Base-by-base conservation (phyloP, 2,113 vertebrate species). In the Turnix velox region DNA sequence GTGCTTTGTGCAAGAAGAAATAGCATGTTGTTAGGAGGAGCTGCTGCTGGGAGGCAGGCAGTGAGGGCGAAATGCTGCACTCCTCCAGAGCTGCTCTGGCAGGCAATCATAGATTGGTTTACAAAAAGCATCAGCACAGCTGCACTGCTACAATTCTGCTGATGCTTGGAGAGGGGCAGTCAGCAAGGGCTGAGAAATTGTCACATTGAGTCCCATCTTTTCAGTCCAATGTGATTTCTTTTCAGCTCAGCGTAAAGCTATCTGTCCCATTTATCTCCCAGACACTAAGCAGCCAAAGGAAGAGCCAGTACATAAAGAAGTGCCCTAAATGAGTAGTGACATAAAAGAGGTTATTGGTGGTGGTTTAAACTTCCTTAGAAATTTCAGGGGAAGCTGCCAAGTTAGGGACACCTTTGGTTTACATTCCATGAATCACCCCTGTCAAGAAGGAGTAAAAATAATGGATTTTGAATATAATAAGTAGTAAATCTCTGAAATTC, bases 61-160 rank as follows among this genome's bases (percentile, higher is more conserved):
- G 3, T n/a, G 59, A 58, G 59, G 55, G 48, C 0, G 0, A 42
- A 51, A 17, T 0, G 15, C 65, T 51, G 51, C 35, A 19, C 23
- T 7, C 52, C 73, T 84, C 62, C 0, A 0, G 61, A 61, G 62
- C 2, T 1, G 2, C 40, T 80, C 11, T 5, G 5, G 11, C 33
- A 45, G 33, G 28, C 2, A 37, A 10, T 35, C 0, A n/a, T n/a
- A n/a, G n/a, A n/a, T n/a, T n/a, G n/a, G 0, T 45, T 71, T 42
- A 42, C 35, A 35, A 12, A 71, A 59, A 57, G n/a, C 52, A 87
- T 31, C 39, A 20, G 30, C 0, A 0, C 40, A 22, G 9, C 30
- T 0, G 0, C 14, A 14, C n/a, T 28, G 43, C n/a, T 66, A 33
- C 76, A 55, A 1, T 54, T 92, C 55, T 7, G 7, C 14, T 1